A percentile compares a stretch with the other conserved stretches of the same genome.
phyloP scores from a whole-genome alignment of 1,140 invertebrate species.

The Drosophila malerkotliana region DNA sequence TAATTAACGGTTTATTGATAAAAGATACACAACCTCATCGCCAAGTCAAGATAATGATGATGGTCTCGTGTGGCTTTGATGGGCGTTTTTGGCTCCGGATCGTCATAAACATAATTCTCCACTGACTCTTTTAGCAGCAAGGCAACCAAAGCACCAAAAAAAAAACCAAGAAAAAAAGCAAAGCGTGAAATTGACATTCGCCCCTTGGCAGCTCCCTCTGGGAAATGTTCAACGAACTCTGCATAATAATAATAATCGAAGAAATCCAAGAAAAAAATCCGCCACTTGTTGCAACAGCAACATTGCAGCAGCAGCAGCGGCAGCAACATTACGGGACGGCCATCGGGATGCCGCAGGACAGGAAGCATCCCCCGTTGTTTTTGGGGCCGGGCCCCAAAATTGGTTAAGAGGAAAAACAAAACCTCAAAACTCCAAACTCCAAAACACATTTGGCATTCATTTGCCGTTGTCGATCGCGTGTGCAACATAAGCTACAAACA shows the following conservation, averaged over 20 bases:
- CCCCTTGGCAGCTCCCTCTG: constrained; percentile 29
- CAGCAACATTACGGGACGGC: constrained; percentile 18
- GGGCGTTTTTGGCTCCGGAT: constrained; percentile 57
- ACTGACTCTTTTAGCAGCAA: constrained; percentile 27
- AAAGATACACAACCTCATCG: constrained; percentile 50
- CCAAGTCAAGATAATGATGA: constrained; percentile 15
- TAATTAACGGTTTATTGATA: constrained; percentile 81
- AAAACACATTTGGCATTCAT: constrained; percentile 70
- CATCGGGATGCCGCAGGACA: constrained; percentile 49
- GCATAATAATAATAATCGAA: constrained; percentile 54
- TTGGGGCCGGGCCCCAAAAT: constrained; percentile 53
- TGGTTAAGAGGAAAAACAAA: constrained; percentile 50
- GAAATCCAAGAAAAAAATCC: constrained; percentile 11
- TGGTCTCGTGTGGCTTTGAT: constrained; percentile 62
- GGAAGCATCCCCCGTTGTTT: constrained; percentile 51
- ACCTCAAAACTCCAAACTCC: constrained; percentile 27
- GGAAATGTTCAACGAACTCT: constrained; percentile 74
- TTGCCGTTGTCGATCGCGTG: constrained; percentile 63
- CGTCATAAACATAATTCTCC: constrained; percentile 77
- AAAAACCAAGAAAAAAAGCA: constrained; percentile 17
- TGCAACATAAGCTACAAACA: constrained; percentile 34
- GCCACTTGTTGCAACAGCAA: constrained; percentile 42
- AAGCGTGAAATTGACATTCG: constrained; percentile 76
- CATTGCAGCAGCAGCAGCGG: background rate
- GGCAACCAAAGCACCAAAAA: background rate